These are phyloP conservation scores for Parnassius glacialis DNA, from an alignment of 2,888 invertebrate species.

Conservation along the genomic window DNA sequence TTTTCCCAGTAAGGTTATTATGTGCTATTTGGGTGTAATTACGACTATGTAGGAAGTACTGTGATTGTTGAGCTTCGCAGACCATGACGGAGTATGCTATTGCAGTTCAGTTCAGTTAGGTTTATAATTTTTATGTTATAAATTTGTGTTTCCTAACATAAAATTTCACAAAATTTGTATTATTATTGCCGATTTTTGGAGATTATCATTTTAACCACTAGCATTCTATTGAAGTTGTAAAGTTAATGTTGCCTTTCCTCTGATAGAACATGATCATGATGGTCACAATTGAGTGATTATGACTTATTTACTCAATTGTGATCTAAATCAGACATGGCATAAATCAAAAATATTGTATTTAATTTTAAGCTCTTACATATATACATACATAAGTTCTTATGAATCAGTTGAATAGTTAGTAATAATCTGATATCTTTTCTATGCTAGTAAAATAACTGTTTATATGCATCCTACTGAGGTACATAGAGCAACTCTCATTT, in stretches of 20 bases:
- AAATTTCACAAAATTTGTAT: too few species aligned
- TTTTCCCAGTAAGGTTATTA: conserved; percentile 10
- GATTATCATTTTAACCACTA: background rate
- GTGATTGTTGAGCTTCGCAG: conserved; percentile 13
- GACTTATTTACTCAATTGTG: too few species aligned
- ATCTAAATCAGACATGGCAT: background rate
- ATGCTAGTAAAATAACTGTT: too few species aligned
- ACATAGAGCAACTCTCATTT: too few species aligned
- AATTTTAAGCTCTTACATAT: background rate
- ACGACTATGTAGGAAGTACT: background rate
- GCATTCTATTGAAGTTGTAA: conserved; percentile 1
- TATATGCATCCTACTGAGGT: too few species aligned
- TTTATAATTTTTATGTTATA: too few species aligned
- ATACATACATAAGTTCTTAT: too few species aligned
- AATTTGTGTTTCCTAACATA: too few species aligned
- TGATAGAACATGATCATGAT: background rate
- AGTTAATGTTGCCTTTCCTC: background rate
- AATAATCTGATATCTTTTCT: too few species aligned
- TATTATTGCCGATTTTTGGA: too few species aligned
- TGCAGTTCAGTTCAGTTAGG: conserved; percentile 1
- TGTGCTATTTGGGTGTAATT: conserved; percentile 4
- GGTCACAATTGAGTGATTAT: too few species aligned
- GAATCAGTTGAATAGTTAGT: too few species aligned
- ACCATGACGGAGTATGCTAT: conserved; percentile 12
- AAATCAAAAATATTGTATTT: background rate